Conservation (phyloP, 2,888 invertebrate genomes). For the Hyles lineata region DNA sequence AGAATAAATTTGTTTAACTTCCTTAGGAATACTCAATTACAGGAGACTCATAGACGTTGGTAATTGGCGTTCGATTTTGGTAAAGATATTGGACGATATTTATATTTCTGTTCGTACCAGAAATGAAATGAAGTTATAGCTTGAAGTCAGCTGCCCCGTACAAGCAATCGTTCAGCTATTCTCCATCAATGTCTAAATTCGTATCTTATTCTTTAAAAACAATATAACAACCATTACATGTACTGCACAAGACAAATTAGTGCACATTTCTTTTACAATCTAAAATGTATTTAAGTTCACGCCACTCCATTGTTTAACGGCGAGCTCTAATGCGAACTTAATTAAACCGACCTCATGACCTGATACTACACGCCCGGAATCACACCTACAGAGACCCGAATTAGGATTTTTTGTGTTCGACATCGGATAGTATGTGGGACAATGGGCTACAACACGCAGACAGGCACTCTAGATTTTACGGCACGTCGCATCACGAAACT, state of each 20-base stretch:
- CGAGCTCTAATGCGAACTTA: not conserved
- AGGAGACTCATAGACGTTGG: too few species aligned
- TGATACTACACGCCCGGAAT: conserved; percentile 6
- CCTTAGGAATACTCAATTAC: too few species aligned
- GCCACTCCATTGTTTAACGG: not conserved
- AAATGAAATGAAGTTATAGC: too few species aligned
- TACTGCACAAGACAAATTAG: not conserved
- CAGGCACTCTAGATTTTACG: not conserved
- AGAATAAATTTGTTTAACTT: too few species aligned
- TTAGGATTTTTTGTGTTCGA: conserved; percentile 1
- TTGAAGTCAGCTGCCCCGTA: too few species aligned
- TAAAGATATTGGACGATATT: too few species aligned
- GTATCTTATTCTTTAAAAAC: not conserved
- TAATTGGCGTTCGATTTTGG: too few species aligned
- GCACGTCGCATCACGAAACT: not conserved
- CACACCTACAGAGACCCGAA: conserved; percentile 14
- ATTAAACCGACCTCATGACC: conserved; percentile 21
- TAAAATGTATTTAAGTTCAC: not conserved
- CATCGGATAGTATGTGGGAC: not conserved
- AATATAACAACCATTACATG: not conserved
- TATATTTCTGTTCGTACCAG: too few species aligned
- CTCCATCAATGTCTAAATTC: too few species aligned
- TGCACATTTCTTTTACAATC: not conserved
- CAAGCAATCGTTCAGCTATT: too few species aligned
- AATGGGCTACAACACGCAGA: conserved; percentile 10